Base-by-base conservation (phyloP, 2,797 vertebrate species). In the Lates japonicus region DNA sequence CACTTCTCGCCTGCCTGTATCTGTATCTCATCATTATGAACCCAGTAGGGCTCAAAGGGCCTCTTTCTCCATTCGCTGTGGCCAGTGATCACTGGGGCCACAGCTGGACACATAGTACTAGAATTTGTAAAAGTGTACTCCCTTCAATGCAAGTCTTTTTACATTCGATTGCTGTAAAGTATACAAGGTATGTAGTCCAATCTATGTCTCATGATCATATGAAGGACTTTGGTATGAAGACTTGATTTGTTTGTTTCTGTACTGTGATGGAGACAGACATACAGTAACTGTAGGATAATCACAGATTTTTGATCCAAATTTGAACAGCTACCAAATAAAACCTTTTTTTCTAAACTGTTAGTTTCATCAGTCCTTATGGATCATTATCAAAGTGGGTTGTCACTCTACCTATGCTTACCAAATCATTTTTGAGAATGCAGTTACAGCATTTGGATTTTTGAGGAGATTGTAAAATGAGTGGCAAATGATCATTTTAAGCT, bases 161-260 rank as follows among this genome's bases (percentile, higher is more conserved):
- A 88, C 82, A 86, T 91, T 86, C 70, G 70, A 85, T 87, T 67
- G 25, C 82, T 90, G 88, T 91, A 89, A 88, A 90, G 78, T 88
- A 75, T 62, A 85, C 44, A 77, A 70, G 70, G 73, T 86, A 75
- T 86, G 66, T 89, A 90, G 73, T 87, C 74, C 72, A 61, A 78
- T 72, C 66, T 88, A 76, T 66, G 80, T 93, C 74, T 77, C 68
- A 77, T 71, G 63, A 64, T 87, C 5, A 51, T 80, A 70, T 79
- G 71, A 63, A 70, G 78, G 75, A 76, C 46, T 31, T 69, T 31
- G 63, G 76, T 80, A 46, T 51, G 63, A 85, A 42, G 71, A 74
- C 48, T 79, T 61, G 49, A 60, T 84, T 69, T 85, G 69, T 80
- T 80, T 72, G 73, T 81, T 79, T 83, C 72, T 74, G 64, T 81